phyloP scores from a whole-genome alignment of 2,888 invertebrate species.

The Asteroscopus sphinx region DNA sequence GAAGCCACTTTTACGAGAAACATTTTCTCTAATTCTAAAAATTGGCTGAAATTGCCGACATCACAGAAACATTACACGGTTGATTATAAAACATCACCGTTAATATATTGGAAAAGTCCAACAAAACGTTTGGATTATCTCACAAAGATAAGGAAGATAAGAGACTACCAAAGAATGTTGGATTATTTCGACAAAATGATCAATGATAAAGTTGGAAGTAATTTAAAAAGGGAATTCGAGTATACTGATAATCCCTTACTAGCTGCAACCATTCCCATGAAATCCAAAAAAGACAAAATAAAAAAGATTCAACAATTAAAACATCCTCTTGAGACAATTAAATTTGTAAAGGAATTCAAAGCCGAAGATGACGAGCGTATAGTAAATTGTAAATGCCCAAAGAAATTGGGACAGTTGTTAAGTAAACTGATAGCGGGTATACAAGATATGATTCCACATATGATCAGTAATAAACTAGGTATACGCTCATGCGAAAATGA shows the following conservation, averaged over 20 bases:
- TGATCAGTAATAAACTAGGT: conserved; percentile 8
- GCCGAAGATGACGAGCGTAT: background rate
- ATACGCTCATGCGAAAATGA: background rate
- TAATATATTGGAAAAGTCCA: conserved; percentile 68
- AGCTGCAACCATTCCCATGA: conserved; percentile 22
- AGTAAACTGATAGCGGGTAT: conserved; percentile 66
- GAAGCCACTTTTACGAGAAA: conserved; percentile 67
- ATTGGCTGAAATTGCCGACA: conserved; percentile 71
- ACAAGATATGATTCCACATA: conserved; percentile 63
- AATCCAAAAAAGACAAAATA: conserved; percentile 12
- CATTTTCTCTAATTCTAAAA: conserved; percentile 65
- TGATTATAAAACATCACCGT: conserved; percentile 75
- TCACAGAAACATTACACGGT: conserved; percentile 66
- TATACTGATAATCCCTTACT: conserved; percentile 47
- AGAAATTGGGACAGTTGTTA: conserved; percentile 60
- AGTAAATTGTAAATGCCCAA: conserved; percentile 68
- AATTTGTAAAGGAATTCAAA: conserved; percentile 2
- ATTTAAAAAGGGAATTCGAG: conserved; percentile 43
- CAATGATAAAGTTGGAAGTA: conserved; percentile 64
- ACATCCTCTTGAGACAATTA: background rate
- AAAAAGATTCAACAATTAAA: conserved; percentile 14
- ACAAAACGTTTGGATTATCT: conserved; percentile 78
- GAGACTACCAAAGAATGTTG: conserved; percentile 77
- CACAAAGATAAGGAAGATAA: conserved; percentile 75
- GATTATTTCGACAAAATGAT: conserved; percentile 81